Evolutionary conservation across 2,113 vertebrate genomes (phyloP), one percentile per base, ranked within the genome.

Genomic region (Corythornis cristatus): DNA sequence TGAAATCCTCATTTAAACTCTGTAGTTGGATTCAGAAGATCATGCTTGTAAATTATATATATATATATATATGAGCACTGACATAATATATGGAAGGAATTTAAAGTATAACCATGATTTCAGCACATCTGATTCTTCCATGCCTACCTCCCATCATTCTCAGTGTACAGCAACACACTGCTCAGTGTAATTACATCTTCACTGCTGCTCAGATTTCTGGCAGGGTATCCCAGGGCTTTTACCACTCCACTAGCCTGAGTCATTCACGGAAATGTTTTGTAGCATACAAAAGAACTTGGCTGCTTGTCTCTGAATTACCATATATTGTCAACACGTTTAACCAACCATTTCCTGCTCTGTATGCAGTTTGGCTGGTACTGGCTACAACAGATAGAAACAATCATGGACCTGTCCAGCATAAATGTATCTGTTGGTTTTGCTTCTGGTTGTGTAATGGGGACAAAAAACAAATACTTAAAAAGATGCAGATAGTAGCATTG

Each of bases 241-340:
- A 91, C 85, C 66, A 68, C 78, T 88, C 71, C 35, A 43, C 57
- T 25, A 43, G 53, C 71, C 45, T 76, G 85, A 96, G 71, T 88
- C 90, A 94, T 85, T 85, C 82, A 89, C 9, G 37, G 85, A 94
- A 94, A 89, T 93, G 73, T 28, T 89, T 56, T 94, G 51, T 51
- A 82, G 70, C 0, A 0, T 58, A 71, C 43, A 83, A 78, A 74
- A 70, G 78, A 84, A 94, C 54, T 78, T 95, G 92, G 62, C 79
- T 90, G 71, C 73, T 83, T 31, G 2, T 85, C 62, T 70, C 85
- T 89, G 71, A 89, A 95, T 87, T 81, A 54, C 77, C 84, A 84
- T 60, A 68, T 4, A 48, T 58, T 83, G 79, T 85, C 79, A 93
- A 89, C 75, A 91, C 54, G 21, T 53, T 65, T 73, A 93, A 73